These are phyloP conservation scores for Notodonta dromedarius DNA, from an alignment of 2,888 invertebrate species.

Conservation along the genomic window DNA sequence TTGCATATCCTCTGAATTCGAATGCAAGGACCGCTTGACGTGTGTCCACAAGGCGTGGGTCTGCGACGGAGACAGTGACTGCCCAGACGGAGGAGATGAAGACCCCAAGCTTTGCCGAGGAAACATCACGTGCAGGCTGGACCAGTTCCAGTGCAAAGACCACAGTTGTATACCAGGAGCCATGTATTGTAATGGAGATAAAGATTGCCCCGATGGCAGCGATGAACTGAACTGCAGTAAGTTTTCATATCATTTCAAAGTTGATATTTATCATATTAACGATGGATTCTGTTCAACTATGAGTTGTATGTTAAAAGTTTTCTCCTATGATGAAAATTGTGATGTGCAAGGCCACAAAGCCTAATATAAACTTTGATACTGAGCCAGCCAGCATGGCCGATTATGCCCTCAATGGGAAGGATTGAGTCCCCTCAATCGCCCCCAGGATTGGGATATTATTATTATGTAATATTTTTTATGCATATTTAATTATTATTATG, in stretches of 20 bases:
- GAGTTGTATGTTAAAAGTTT: no score
- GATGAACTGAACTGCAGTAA: constrained; percentile 91
- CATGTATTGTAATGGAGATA: constrained; percentile 91
- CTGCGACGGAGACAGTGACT: constrained; percentile 93
- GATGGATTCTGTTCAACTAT: no score
- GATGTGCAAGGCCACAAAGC: no score
- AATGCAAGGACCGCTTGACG: constrained; percentile 91
- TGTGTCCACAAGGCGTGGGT: constrained; percentile 93
- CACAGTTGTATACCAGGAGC: constrained; percentile 92
- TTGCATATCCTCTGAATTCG: constrained; percentile 89
- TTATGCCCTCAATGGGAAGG: no score
- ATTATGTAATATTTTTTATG: no score
- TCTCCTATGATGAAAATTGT: no score
- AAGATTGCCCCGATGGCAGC: constrained; percentile 93
- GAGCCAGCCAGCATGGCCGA: no score
- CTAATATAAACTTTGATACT: no score
- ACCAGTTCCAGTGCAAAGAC: constrained; percentile 95
- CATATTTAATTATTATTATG: no score
- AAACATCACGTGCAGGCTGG: constrained; percentile 91
- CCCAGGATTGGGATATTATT: no score
- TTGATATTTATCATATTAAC: no score
- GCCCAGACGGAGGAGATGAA: constrained; percentile 93
- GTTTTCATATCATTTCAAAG: not conserved
- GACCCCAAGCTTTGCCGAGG: constrained; percentile 85
- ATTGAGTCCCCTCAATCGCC: no score